phyloP scores from a whole-genome alignment of 1,140 invertebrate genomes.

The Drosophila nannoptera region DNA sequence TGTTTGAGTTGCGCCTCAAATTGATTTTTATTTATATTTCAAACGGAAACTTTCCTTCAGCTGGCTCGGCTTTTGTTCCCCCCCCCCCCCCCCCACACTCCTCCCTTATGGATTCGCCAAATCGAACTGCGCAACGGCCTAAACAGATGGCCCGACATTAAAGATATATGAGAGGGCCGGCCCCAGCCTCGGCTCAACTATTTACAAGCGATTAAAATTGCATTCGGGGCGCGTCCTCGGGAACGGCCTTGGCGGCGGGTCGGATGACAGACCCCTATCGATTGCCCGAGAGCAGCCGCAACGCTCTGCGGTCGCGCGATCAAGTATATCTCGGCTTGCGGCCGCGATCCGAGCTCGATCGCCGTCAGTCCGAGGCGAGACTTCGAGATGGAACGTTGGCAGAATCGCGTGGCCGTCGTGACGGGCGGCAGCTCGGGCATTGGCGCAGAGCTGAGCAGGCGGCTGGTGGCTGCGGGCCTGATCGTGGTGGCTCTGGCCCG shows the following conservation, averaged over 20 bases:
- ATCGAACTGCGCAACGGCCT: slow-evolving; percentile 20
- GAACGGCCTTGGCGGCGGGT: too few species aligned
- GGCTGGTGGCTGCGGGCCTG: slow-evolving; percentile 82
- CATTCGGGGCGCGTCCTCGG: too few species aligned
- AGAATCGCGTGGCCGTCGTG: slow-evolving; percentile 84
- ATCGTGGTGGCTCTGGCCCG: slow-evolving; percentile 86
- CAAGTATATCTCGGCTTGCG: too few species aligned
- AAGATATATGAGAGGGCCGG: slow-evolving; percentile 24
- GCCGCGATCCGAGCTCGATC: too few species aligned
- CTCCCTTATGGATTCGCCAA: slow-evolving; percentile 47
- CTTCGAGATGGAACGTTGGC: slow-evolving; percentile 84
- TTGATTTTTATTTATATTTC: slow-evolving; percentile 77
- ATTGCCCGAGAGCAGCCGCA: too few species aligned
- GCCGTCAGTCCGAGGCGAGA: slow-evolving; percentile 21
- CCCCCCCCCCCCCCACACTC: background rate
- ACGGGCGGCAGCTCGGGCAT: slow-evolving; percentile 87
- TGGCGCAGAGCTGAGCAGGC: slow-evolving; percentile 81
- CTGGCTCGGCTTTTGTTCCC: slow-evolving; percentile 55
- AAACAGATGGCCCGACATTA: slow-evolving; percentile 19
- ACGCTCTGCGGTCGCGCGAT: too few species aligned
- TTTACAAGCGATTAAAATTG: too few species aligned
- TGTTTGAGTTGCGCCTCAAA: slow-evolving; percentile 73
- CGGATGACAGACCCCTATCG: too few species aligned
- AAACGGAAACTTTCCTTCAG: slow-evolving; percentile 68
- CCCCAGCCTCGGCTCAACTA: too few species aligned